Base-by-base conservation (phyloP, 2,113 vertebrate genomes). In the Trogon melanurus region DNA sequence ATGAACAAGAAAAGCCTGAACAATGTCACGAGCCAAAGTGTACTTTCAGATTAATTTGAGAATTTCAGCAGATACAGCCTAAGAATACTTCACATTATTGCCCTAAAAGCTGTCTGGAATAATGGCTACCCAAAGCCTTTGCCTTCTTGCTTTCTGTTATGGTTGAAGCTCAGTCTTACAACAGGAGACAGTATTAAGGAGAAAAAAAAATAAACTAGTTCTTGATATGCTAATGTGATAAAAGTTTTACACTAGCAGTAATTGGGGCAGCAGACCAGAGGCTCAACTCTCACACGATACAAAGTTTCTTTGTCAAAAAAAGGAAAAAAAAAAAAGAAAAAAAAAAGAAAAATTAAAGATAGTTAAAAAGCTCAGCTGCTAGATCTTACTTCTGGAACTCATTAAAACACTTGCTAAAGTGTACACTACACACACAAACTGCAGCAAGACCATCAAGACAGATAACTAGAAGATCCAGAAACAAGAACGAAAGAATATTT, bases 401-500 rank as follows among this genome's bases (percentile, higher is more conserved):
- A 56, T 11, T 16, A 20, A 16, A 86, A 27, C 45, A 26, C 45
- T 64, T 91, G 22, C 62, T 53, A 38, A 79, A 87, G 51, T 0
- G 0, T 32, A 51, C 2, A 8, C 22, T 32, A 47, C 2, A 8
- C 22, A 47, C 9, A 32, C 26, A 75, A 67, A 81, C n/a, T 30
- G 70, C 38, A 74, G 67, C 29, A 65, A 79, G 29, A 60, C 25
- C 56, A 25, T 25, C 17, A 71, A 73, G 47, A 84, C 5, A 70
- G 50, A 80, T 8, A 41, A 86, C 51, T 84, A 65, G 47, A 73
- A 54, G 57, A 75, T 30, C 29, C 48, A 74, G 29, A 80, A 93
- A 81, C 32, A 73, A 79, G 56, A 85, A 86, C 94, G 81, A 84
- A 72, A 92, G 53, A 26, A 14, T 81, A 91, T 92, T 84, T 85